A percentile compares a stretch with the other conserved stretches of the same genome.
phyloP scores from a whole-genome alignment of 92 coral and sea anemone genomes.

The Anthopleura xanthogrammica region DNA sequence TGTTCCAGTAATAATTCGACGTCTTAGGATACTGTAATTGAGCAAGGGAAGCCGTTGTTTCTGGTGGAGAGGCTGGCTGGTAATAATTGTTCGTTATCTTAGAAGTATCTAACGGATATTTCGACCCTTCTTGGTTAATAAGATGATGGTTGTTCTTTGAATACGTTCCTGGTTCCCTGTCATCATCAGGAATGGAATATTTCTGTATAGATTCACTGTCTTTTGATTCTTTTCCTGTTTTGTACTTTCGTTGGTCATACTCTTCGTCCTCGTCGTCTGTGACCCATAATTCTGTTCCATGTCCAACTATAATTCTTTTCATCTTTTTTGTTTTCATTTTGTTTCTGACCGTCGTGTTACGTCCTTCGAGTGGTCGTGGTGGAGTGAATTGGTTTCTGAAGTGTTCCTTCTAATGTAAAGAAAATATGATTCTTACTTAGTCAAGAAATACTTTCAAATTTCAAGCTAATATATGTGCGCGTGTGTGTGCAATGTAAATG shows the following conservation, averaged over 20 bases:
- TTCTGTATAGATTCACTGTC: neutral
- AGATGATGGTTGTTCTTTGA: constrained; percentile 36
- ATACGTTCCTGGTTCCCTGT: constrained; percentile 41
- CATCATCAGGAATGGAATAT: constrained; percentile 1
- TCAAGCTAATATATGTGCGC: neutral
- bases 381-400: constrained; percentile 65
- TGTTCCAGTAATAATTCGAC: constrained; percentile 2
- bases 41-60: constrained; percentile 13
- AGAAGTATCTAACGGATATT: constrained; percentile 9
- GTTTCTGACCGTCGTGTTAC: constrained; percentile 64
- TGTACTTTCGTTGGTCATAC: constrained; percentile 8
- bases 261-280: constrained; percentile 80
- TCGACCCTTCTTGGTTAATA: constrained; percentile 25
- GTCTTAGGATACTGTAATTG: constrained; percentile 13
- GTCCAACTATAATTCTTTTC: constrained; percentile 41
- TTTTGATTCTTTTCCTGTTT: neutral
- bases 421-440: neutral
- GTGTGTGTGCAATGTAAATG: too few relatives aligned
- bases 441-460: neutral
- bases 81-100: constrained; percentile 21
- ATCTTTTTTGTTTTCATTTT: constrained; percentile 43
- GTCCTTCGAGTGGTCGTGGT: constrained; percentile 79
- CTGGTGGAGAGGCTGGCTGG: constrained; percentile 35
- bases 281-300: constrained; percentile 70
- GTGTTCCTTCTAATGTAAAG: constrained; percentile 61